phyloP scores from a whole-genome alignment of 1,140 invertebrate genomes.

The Hyposmocoma kahamanoa region DNA sequence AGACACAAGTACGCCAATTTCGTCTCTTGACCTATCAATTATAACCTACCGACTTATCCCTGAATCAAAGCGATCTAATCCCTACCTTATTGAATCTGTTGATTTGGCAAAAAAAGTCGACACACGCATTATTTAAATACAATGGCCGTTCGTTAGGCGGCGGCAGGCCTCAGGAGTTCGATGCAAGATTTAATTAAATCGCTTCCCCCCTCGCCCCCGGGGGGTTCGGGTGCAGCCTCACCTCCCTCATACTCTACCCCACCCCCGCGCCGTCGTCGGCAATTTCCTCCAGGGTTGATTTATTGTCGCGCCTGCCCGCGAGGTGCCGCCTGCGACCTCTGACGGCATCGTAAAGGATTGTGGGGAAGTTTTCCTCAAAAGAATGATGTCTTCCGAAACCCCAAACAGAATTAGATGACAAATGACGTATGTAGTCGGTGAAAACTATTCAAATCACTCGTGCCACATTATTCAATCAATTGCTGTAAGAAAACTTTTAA shows the following conservation, averaged over 20 bases:
- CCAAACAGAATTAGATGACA: too few species aligned
- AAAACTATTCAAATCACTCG: too few species aligned
- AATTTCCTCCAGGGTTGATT: conserved; percentile 76
- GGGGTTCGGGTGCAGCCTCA: too few species aligned
- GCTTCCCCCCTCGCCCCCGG: conserved; percentile 33
- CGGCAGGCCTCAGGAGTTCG: conserved; percentile 65
- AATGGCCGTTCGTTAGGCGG: conserved; percentile 67
- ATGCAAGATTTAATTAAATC: conserved; percentile 71
- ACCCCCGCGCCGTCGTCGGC: conserved; percentile 40
- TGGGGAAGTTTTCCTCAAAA: conserved; percentile 3
- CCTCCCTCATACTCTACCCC: conserved; percentile 23
- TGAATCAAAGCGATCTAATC: neutral
- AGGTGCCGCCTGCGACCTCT: conserved; percentile 39
- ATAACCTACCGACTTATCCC: too few species aligned
- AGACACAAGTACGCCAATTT: too few species aligned
- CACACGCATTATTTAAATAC: conserved; percentile 68
- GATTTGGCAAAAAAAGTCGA: conserved; percentile 43
- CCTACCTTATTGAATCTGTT: neutral
- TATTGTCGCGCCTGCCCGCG: conserved; percentile 71
- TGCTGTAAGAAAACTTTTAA: too few species aligned
- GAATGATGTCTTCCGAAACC: neutral
- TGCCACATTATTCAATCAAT: too few species aligned
- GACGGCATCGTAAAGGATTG: conserved; percentile 54
- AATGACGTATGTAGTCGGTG: too few species aligned
- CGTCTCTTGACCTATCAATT: too few species aligned